Evolutionary conservation across 2,888 invertebrate genomes (phyloP).

Genomic region (Dicranocentrus wangi): DNA sequence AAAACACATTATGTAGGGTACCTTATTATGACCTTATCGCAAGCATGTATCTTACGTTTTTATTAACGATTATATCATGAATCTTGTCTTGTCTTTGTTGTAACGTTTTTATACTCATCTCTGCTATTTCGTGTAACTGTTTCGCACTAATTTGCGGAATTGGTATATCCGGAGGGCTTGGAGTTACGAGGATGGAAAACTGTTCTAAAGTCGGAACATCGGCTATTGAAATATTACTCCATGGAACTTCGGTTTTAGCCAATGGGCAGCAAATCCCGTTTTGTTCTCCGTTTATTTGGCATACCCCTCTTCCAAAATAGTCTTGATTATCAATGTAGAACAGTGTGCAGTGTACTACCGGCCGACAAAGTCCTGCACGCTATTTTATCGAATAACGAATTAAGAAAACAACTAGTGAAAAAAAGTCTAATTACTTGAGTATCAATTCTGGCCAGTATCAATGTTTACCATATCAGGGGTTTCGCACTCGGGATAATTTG

Average conservation of each 20-base stretch:
- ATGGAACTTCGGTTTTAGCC: background rate
- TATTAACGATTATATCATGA: conserved; percentile 65
- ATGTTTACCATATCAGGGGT: no score
- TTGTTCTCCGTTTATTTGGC: conserved; percentile 55
- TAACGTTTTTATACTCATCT: conserved; percentile 73
- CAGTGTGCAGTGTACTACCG: conserved; percentile 69
- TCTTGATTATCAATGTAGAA: conserved; percentile 69
- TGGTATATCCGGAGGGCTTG: conserved; percentile 74
- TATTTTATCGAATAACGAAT: no score
- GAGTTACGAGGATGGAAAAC: conserved; percentile 72
- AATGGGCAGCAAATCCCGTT: background rate
- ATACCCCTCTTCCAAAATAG: conserved; percentile 66
- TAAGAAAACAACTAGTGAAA: no score
- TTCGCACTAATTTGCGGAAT: conserved; percentile 74
- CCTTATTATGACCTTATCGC: background rate
- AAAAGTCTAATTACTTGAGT: no score
- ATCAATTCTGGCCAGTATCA: no score
- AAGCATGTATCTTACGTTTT: conserved; percentile 53
- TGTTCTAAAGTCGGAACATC: conserved; percentile 19
- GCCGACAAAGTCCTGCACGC: conserved; percentile 66
- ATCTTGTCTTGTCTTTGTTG: conserved; percentile 68
- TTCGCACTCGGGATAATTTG: no score
- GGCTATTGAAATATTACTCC: no score
- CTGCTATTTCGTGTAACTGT: conserved; percentile 74
- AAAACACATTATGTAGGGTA: background rate